Evolutionary conservation across 2,888 invertebrate genomes (phyloP).

Genomic region (Drosophila nr. medialis): DNA sequence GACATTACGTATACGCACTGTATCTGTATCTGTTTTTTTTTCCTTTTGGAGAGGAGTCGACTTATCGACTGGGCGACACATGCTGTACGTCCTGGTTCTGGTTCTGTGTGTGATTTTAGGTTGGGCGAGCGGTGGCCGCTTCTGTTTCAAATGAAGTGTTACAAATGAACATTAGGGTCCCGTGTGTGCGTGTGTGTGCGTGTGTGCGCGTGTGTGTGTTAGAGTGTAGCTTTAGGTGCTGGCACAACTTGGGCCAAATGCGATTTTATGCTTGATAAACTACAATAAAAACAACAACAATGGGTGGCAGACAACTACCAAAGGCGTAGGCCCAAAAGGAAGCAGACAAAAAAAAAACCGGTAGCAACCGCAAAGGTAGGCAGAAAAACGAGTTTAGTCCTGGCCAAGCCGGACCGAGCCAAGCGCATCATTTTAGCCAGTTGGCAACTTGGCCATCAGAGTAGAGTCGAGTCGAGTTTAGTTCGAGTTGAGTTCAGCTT

Average conservation of each 20-base stretch:
- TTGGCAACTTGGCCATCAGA: constrained; percentile 45
- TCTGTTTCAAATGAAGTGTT: constrained; percentile 77
- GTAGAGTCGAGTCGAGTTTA: constrained; percentile 19
- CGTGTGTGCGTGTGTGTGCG: constrained; percentile 1
- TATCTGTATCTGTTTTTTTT: constrained; percentile 13
- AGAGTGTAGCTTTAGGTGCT: constrained; percentile 21
- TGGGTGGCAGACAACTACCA: constrained; percentile 35
- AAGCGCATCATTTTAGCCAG: constrained; percentile 36
- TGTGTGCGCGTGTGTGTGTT: constrained; percentile 14
- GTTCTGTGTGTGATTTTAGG: constrained; percentile 39
- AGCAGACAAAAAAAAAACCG: constrained; percentile 2
- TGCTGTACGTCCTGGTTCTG: constrained; percentile 14
- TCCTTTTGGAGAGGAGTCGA: constrained; percentile 21
- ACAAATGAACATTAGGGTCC: constrained; percentile 71
- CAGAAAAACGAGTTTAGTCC: constrained; percentile 52
- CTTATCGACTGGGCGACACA: constrained; percentile 52
- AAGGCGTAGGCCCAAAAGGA: constrained; percentile 44
- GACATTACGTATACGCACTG: constrained; percentile 53
- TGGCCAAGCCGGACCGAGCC: constrained; percentile 30
- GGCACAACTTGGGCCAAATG: constrained; percentile 59
- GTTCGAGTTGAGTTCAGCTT: constrained; percentile 14
- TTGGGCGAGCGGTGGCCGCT: constrained; percentile 38
- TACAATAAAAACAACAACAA: constrained; percentile 62
- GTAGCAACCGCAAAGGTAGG: constrained; percentile 49
- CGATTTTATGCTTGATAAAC: constrained; percentile 78